Evolutionary conservation across 2,113 vertebrate genomes (phyloP), one percentile per base, ranked within the genome.

Genomic region (Chaetodon auriga): DNA sequence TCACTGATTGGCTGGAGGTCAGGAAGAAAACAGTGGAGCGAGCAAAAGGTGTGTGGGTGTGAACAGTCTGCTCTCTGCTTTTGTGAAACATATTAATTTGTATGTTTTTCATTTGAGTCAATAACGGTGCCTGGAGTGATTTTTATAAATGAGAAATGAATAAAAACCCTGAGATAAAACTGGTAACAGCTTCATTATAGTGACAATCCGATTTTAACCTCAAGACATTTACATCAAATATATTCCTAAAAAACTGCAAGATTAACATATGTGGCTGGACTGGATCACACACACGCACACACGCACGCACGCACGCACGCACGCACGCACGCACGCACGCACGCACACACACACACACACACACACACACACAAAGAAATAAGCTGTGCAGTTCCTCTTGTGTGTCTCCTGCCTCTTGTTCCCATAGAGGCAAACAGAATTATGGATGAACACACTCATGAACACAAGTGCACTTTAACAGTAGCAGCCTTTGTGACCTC

Each of bases 391-490:
- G 23, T 79, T 78, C 13, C 69, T 76, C 48, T 65, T 69, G 63
- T 77, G 16, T 72, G 65, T 80, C 90, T 90, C 77, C 78, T 66
- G 78, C 25, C 18, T 73, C 78, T 53, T 69, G 83, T 86, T 87
- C 41, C 69, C 82, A 73, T 81, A 60, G 75, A 81, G 61, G 80
- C 74, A 80, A 82, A 85, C 72, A 84, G 18, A 48, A 68, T 86
- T 65, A 78, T 75, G 68, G 53, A 78, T 80, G 63, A 43, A 78
- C 51, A 65, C 68, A 83, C 84, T 83, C 68, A 64, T 46, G 38
- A 73, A 25, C 60, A 84, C 35, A 78, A 80, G 51, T 66, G 75
- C 51, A 65, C 35, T 43, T 60, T 78, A 64, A 49, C 19, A 69
- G n/a, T n/a, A 43, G 68, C 45, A 36, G 71, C 72, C 66, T 58